Evolutionary conservation across 2,113 vertebrate genomes (phyloP), one percentile per base, ranked within the genome.

Genomic region (Odocoileus virginianus): DNA sequence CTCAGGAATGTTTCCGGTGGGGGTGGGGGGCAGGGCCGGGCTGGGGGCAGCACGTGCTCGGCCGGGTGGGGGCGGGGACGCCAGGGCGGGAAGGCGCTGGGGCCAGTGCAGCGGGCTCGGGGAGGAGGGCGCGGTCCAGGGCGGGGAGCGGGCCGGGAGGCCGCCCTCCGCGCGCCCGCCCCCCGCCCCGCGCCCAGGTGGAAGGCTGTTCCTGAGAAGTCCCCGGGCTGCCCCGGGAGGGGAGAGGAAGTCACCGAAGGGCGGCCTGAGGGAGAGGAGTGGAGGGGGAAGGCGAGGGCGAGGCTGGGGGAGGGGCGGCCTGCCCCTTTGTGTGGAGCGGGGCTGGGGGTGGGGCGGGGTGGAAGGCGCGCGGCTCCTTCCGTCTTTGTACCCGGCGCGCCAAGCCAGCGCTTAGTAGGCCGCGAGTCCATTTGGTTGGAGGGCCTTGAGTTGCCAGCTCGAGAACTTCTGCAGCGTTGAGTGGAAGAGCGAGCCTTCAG

Each of bases 11-110:
- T 55, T 55, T 55, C 54, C 28, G 58, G 57, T 28, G 58, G 89
- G 85, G 58, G 95, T 64, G 96, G 71, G 86, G 57, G 57, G 60
- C 92, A 50, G 57, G 91, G 88, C 82, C 10, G 0, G 95, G 95
- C 92, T 45, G 78, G 45, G 93, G 96, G 92, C 97, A 93, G 97
- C 98, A 98, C 98, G 97, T 98, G 98, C 98, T 97, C 76, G 76
- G 95, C 83, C 25, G 93, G 89, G 84, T 90, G 96, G 96, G 97
- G 97, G 97, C 81, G 83, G 98, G 98, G 94, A 76, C 50, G 17
- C 67, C 92, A 3, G 85, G 91, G 88, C 95, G 60, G 96, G 87
- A 93, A 54, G 94, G 92, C 71, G 79, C 95, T 2, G 87, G 87
- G 87, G 76, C 87, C 57, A 3, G 6, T 6, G 3, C 61, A 40